Conservation (phyloP, 2,888 invertebrate genomes). For the Loripinus fragilis region DNA sequence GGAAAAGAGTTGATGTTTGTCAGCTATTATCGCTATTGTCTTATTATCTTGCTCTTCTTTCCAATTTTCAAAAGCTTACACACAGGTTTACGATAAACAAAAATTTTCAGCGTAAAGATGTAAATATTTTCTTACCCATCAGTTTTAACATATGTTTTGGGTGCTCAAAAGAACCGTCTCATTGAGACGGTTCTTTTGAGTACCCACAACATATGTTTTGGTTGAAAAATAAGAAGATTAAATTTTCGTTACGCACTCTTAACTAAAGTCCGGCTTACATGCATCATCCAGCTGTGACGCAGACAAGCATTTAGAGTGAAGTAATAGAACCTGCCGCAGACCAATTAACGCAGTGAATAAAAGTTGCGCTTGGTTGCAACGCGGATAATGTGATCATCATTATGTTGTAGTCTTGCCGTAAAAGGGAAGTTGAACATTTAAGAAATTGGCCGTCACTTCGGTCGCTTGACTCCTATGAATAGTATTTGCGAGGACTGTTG, state of each 20-base stretch:
- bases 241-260: too few relatives aligned
- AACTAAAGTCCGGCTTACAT: too few relatives aligned
- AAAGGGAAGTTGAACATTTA: slow-evolving; percentile 20
- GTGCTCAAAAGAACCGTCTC: too few relatives aligned
- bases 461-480: slow-evolving; percentile 11
- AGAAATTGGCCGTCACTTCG: slow-evolving; percentile 6
- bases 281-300: background rate
- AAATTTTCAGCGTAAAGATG: too few relatives aligned
- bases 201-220: too few relatives aligned
- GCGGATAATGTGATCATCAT: slow-evolving; percentile 7
- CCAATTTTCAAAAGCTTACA: background rate
- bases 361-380: slow-evolving; percentile 14
- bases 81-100: too few relatives aligned
- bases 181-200: too few relatives aligned
- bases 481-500: background rate
- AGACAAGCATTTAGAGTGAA: background rate
- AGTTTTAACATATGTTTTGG: too few relatives aligned
- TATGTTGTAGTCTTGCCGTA: background rate
- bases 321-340: background rate
- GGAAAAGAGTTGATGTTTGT: background rate
- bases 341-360: slow-evolving; percentile 2
- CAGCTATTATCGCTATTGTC: background rate
- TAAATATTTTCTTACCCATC: too few relatives aligned
- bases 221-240: too few relatives aligned
- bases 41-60: background rate